A percentile compares a stretch with the other conserved stretches of the same genome.
Conservation (phyloP, 1,140 invertebrate genomes). For the Achatina immaculata region DNA sequence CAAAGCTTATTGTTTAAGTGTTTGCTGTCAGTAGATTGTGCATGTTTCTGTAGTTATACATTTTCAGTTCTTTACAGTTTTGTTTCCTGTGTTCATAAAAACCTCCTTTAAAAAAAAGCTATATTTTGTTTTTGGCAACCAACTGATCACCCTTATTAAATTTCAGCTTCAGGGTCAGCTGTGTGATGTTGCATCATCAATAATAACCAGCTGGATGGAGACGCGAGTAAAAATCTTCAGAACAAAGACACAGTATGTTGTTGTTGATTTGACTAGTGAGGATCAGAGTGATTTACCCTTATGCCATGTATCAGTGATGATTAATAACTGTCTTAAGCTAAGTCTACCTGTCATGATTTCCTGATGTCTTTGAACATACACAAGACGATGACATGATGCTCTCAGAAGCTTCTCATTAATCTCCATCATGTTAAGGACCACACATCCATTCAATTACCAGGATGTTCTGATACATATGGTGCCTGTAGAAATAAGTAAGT, state of each 20-base stretch:
- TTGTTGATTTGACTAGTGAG: not conserved
- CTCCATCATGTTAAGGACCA: no score
- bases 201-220: not conserved
- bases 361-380: not conserved
- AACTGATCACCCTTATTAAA: not conserved
- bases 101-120: not conserved
- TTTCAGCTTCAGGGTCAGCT: constrained; percentile 6
- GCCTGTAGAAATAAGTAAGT: no score
- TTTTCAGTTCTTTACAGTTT: not conserved
- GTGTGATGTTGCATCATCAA: not conserved
- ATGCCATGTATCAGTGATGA: not conserved
- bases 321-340: not conserved
- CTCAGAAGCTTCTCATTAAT: no score
- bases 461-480: no score
- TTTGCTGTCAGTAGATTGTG: not conserved
- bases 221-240: not conserved
- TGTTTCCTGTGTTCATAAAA: not conserved
- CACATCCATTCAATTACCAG: no score
- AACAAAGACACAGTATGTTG: not conserved
- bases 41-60: not conserved
- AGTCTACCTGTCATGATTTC: not conserved
- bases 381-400: not conserved
- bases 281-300: not conserved
- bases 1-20: not conserved
- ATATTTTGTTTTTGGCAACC: not conserved